Percentiles rank a stretch among this genome's conserved stretches.
phyloP scores from a whole-genome alignment of 1,140 invertebrate species.

The Cardiocondyla obscurior region DNA sequence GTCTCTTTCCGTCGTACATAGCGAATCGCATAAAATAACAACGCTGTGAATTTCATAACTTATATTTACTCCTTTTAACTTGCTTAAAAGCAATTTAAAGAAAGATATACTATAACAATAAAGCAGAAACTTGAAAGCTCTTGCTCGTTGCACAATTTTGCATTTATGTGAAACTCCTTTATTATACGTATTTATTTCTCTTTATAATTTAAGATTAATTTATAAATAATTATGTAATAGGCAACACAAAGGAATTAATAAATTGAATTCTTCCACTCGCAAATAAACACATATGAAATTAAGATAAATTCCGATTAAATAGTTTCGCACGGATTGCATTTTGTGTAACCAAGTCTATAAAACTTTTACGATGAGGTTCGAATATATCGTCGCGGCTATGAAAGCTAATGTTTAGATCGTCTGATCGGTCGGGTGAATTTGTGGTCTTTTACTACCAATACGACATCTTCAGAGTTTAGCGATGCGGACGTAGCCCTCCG shows the following conservation, averaged over 20 bases:
- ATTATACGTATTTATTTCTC: background rate
- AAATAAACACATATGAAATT: background rate
- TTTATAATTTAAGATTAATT: background rate
- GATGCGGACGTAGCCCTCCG: background rate
- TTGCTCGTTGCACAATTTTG: background rate
- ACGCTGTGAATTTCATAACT: slow-evolving; percentile 38
- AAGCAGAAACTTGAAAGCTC: background rate
- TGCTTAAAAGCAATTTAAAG: slow-evolving; percentile 48
- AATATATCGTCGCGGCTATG: background rate
- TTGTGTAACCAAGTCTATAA: background rate
- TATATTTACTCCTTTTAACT: slow-evolving; percentile 37
- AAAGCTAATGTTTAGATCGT: slow-evolving; percentile 10
- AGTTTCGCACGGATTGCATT: background rate
- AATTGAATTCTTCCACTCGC: background rate
- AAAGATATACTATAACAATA: slow-evolving; percentile 9
- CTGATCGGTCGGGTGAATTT: slow-evolving; percentile 5
- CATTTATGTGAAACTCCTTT: background rate
- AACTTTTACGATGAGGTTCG: too few species aligned
- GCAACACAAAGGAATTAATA: background rate
- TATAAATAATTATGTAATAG: background rate
- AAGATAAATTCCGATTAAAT: background rate
- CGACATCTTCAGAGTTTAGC: slow-evolving; percentile 11
- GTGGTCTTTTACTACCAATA: slow-evolving; percentile 4
- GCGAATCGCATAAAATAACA: slow-evolving; percentile 47
- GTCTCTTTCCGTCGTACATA: background rate